phyloP scores from a whole-genome alignment of 2,888 invertebrate species.

The Brenthis daphne region DNA sequence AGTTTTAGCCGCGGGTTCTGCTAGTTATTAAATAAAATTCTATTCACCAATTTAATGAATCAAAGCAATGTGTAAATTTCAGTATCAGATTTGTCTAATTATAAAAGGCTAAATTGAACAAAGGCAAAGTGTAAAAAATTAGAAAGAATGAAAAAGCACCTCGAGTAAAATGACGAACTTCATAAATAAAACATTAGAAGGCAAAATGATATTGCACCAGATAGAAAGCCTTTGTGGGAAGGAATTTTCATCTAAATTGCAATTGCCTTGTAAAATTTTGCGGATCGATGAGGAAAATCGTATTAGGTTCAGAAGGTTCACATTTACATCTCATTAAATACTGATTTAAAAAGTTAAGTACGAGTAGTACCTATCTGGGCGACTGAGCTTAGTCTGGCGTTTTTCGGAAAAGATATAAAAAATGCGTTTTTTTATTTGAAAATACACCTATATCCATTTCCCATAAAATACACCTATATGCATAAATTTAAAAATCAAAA shows the following conservation, averaged over 20 bases:
- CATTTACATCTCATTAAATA: conserved; percentile 10
- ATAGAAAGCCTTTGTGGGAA: conserved; percentile 21
- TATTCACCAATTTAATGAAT: background rate
- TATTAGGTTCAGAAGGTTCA: conserved; percentile 7
- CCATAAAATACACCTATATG: too few relatives aligned
- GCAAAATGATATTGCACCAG: conserved; percentile 21
- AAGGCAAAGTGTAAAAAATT: background rate
- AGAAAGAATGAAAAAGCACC: conserved; percentile 10
- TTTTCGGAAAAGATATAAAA: too few relatives aligned
- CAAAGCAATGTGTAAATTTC: background rate
- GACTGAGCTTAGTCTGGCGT: too few relatives aligned
- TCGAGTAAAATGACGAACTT: conserved; percentile 25
- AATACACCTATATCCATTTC: too few relatives aligned
- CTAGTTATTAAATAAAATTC: too few relatives aligned
- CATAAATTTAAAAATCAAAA: too few relatives aligned
- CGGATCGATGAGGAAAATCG: conserved; percentile 20
- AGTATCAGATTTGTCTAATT: background rate
- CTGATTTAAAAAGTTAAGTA: background rate
- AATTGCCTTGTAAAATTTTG: conserved; percentile 27
- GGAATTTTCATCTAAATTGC: conserved; percentile 33
- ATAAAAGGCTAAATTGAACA: conserved; percentile 17
- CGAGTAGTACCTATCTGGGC: background rate
- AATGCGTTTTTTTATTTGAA: too few relatives aligned
- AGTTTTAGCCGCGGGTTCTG: too few relatives aligned
- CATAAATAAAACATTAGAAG: conserved; percentile 33